phyloP scores from a whole-genome alignment of 2,113 vertebrate species.

The Pholis gunnellus region DNA sequence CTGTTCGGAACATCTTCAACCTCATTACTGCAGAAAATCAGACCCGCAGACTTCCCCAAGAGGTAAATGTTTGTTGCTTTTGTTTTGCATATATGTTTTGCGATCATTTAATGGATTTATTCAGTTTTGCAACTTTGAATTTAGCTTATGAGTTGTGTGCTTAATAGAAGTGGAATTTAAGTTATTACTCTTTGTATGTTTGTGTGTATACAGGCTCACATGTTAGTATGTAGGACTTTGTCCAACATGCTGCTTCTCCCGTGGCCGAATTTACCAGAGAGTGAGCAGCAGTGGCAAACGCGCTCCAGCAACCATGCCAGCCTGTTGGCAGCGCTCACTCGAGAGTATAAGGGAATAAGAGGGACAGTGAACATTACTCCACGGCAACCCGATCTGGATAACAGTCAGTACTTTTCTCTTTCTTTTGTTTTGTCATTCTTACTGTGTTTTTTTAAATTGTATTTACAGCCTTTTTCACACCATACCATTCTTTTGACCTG shows the following conservation, averaged over 20 bases:
- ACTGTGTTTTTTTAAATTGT: neutral
- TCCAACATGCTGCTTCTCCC: slow-evolving; percentile 95
- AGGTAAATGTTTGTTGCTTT: slow-evolving; percentile 81
- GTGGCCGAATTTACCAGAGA: slow-evolving; percentile 94
- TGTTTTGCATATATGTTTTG: neutral
- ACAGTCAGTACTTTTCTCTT: slow-evolving; percentile 85
- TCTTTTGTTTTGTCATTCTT: neutral
- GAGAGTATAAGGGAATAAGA: slow-evolving; percentile 91
- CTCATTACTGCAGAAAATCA: slow-evolving; percentile 92
- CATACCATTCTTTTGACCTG: neutral
- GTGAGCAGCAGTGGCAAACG: slow-evolving; percentile 94
- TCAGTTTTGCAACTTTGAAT: neutral
- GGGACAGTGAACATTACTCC: slow-evolving; percentile 83
- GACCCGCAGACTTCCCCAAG: slow-evolving; percentile 89
- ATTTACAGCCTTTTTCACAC: neutral
- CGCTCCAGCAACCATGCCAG: slow-evolving; percentile 93
- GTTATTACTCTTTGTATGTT: neutral
- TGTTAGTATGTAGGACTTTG: slow-evolving; percentile 93
- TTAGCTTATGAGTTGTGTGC: neutral
- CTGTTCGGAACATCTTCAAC: slow-evolving; percentile 95
- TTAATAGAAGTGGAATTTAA: neutral
- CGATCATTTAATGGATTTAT: neutral
- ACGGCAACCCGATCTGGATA: slow-evolving; percentile 87
- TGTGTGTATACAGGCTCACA: slow-evolving; percentile 86
- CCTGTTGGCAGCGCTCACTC: slow-evolving; percentile 90